These are phyloP conservation scores for Poeciliopsis gracilis DNA, from an alignment of 2,797 vertebrate species.

Conservation along the genomic window DNA sequence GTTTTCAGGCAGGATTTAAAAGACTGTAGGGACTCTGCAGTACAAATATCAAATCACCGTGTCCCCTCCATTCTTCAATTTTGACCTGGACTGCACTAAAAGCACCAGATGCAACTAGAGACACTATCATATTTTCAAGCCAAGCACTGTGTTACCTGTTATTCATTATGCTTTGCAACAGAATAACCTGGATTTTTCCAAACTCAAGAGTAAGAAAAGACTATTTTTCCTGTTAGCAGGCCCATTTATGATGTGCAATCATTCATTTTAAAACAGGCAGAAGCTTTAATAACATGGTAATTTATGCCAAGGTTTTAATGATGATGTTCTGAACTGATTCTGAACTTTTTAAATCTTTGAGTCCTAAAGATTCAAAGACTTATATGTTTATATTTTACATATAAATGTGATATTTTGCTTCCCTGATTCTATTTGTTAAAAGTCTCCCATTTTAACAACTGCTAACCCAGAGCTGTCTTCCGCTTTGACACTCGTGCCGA, in stretches of 20 bases:
- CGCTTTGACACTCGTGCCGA: neutral
- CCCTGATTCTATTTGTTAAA: neutral
- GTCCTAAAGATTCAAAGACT: too few relatives aligned
- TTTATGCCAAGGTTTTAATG: too few relatives aligned
- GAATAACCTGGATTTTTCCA: neutral
- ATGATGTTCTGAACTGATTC: too few relatives aligned
- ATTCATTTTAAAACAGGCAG: too few relatives aligned
- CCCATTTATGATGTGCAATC: too few relatives aligned
- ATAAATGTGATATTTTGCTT: neutral
- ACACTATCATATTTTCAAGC: neutral
- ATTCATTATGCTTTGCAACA: neutral
- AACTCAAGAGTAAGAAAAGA: neutral
- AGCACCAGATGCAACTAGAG: neutral
- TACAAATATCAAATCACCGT: neutral
- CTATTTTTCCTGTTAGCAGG: neutral
- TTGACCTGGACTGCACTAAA: neutral
- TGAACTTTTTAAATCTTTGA: too few relatives aligned
- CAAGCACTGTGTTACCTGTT: neutral
- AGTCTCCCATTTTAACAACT: neutral
- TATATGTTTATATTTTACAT: neutral
- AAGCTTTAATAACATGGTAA: too few relatives aligned
- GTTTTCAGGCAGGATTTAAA: neutral
- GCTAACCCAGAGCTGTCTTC: neutral
- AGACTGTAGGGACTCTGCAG: neutral
- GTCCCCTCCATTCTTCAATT: neutral